Conservation (phyloP, 2,888 invertebrate genomes). For the Heteromurus nitidus region DNA sequence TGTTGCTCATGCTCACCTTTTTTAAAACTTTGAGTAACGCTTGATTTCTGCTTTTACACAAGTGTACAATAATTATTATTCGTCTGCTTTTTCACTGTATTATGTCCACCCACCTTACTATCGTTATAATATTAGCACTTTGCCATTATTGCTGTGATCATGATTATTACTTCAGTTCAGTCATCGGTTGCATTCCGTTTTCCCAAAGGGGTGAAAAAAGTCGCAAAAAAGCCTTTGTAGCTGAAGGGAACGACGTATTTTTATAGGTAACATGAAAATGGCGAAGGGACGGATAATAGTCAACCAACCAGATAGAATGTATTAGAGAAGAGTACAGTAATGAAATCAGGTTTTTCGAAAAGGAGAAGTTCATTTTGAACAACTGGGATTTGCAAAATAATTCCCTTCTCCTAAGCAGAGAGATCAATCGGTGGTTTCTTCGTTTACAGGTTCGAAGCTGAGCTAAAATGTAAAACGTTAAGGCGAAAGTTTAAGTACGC, state of each 20-base stretch:
- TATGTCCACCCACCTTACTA: slow-evolving; percentile 40
- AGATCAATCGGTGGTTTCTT: too few relatives aligned
- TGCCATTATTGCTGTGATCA: slow-evolving; percentile 14
- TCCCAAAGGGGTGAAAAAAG: slow-evolving; percentile 7
- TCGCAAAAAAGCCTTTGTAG: too few relatives aligned
- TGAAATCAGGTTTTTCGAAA: slow-evolving; percentile 51
- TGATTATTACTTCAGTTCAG: slow-evolving; percentile 3
- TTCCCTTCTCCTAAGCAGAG: too few relatives aligned
- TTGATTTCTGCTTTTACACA: too few relatives aligned
- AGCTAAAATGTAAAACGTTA: slow-evolving; percentile 6
- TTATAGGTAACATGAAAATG: too few relatives aligned
- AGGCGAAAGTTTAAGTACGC: background rate
- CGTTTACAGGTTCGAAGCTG: too few relatives aligned
- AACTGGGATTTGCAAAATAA: too few relatives aligned
- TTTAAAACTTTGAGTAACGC: too few relatives aligned
- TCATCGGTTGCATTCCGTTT: background rate
- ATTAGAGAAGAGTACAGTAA: slow-evolving; percentile 43
- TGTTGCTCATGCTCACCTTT: too few relatives aligned
- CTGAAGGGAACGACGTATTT: too few relatives aligned
- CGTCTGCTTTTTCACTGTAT: background rate
- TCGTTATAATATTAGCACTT: background rate
- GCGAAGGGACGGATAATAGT: background rate
- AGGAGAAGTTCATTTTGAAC: too few relatives aligned
- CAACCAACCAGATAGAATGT: background rate
- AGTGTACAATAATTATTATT: too few relatives aligned